Conservation (phyloP, 2,797 vertebrate genomes). For the Artibeus jamaicensis region DNA sequence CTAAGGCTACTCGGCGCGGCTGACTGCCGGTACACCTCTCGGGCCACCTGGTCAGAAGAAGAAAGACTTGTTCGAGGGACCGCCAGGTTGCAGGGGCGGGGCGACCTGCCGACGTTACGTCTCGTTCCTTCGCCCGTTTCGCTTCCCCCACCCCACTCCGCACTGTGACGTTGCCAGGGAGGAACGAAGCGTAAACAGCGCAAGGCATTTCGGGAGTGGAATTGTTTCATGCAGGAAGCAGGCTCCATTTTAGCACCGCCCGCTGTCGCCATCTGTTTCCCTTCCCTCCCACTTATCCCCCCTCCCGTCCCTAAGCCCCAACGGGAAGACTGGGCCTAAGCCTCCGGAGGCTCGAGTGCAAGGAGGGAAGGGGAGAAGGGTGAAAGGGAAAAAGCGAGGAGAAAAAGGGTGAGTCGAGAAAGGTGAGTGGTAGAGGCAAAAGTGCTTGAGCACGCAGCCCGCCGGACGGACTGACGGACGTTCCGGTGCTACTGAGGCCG, state of each 20-base stretch:
- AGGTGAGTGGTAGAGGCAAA: background rate
- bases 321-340: background rate
- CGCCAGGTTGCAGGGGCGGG: background rate
- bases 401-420: background rate
- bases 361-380: background rate
- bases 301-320: background rate
- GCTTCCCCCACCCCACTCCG: background rate
- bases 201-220: constrained; percentile 78
- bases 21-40: accelerated
- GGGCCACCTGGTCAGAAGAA: accelerated
- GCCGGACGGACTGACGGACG: constrained; percentile 65
- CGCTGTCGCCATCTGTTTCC: constrained; percentile 70
- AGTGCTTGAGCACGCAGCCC: constrained; percentile 26
- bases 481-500: constrained; percentile 43
- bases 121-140: background rate
- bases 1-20: accelerated
- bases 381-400: background rate
- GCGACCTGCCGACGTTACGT: background rate
- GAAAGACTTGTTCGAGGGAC: accelerated
- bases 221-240: constrained; percentile 79
- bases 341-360: background rate
- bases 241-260: constrained; percentile 83
- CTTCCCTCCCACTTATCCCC: background rate
- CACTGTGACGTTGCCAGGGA: constrained; percentile 64
- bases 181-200: constrained; percentile 74